Percentiles rank a stretch among this genome's conserved stretches.
Conservation (phyloP, 1,140 invertebrate species). For the Gonioctena quinquepunctata region DNA sequence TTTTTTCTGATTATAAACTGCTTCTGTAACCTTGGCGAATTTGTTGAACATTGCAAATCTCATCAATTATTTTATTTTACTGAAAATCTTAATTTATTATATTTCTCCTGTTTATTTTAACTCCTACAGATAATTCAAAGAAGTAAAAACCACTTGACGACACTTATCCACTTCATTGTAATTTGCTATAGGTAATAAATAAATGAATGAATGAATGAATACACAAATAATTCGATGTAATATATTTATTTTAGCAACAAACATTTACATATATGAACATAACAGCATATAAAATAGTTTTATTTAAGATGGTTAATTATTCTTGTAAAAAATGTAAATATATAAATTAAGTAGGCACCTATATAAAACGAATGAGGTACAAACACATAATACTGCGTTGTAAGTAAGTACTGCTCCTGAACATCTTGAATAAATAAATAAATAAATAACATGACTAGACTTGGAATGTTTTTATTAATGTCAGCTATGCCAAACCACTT, state of each 20-base stretch:
- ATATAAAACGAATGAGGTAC: neutral
- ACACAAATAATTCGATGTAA: neutral
- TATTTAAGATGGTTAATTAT: neutral
- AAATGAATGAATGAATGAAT: neutral
- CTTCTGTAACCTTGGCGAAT: too few species aligned
- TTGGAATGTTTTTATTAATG: neutral
- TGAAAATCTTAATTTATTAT: too few species aligned
- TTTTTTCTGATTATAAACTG: too few species aligned
- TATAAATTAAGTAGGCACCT: neutral
- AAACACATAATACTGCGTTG: slow-evolving; percentile 3
- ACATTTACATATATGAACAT: slow-evolving; percentile 17
- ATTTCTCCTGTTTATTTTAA: too few species aligned
- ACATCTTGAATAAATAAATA: slow-evolving; percentile 8
- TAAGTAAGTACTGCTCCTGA: neutral
- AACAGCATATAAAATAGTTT: slow-evolving; percentile 9
- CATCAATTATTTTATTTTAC: too few species aligned
- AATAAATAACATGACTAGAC: slow-evolving; percentile 20
- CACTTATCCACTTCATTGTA: too few species aligned
- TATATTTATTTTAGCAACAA: slow-evolving; percentile 22
- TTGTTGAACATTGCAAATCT: too few species aligned
- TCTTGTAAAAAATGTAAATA: neutral
- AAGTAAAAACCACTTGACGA: too few species aligned
- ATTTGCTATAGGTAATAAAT: too few species aligned
- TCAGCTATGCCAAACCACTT: neutral
- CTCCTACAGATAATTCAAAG: too few species aligned